Base-by-base conservation (phyloP, 2,888 invertebrate species). In the Frankliniella fusca region DNA sequence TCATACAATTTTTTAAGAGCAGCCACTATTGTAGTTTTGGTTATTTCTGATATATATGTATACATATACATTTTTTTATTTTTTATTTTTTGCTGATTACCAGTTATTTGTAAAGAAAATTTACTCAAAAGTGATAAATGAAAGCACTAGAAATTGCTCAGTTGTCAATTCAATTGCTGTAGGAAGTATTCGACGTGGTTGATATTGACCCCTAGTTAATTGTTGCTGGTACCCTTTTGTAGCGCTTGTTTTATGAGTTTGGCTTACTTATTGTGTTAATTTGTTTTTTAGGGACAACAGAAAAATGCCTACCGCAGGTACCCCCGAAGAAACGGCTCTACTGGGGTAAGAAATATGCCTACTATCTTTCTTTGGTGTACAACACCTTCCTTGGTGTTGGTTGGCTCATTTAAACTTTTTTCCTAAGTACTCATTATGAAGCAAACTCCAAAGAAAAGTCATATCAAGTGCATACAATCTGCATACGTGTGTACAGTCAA, bases 261-360 rank as follows among this genome's bases (percentile, higher is more conserved):
- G 70, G 70, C 70, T 76, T 76, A 76, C 70, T 76, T 82, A 83
- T 83, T 83, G 84, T 84, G 81, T 83, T 81, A 81, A 82, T 86
- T 85, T 85, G 84, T 85, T 84, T 85, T 86, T 84, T 86, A 87
- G 87, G 86, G 87, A 87, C 86, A 88, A 87, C 84, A 88, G 87
- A 86, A 92, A 90, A 89, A 94, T 94, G 94, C 93, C 93, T 86
- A 90, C 92, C 85, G 91, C 92, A 86, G 92, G 89, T 84, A 89
- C 91, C 86, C 93, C 94, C 88, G 96, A 96, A 91, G 95, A 95
- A 91, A 94, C 95, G 86, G 94, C 95, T 88, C 93, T 96, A 84
- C 91, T 96, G 88, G 94, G 95, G 95, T 96, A 93, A 95, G 95
- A 88, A 76, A 12, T 76, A 76, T 23, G 70, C 70, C 70, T 23